These are phyloP conservation scores for Phodopus roborovskii DNA, from an alignment of 2,113 vertebrate genomes.

Conservation along the genomic window DNA sequence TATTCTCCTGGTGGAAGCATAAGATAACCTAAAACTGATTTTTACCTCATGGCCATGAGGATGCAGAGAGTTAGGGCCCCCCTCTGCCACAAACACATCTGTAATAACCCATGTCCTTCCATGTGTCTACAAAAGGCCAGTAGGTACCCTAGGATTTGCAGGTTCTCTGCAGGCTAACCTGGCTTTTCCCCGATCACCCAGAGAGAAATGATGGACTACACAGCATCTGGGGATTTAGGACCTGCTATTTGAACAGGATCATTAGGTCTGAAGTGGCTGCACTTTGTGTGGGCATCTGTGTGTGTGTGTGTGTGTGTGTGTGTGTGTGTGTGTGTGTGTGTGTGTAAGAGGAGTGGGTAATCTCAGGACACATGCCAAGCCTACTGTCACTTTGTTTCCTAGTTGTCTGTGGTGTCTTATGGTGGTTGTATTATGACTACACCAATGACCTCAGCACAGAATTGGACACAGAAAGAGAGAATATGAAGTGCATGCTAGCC, in stretches of 20 bases:
- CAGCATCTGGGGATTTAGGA: neutral
- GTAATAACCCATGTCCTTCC: neutral
- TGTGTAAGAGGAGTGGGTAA: fast-evolving
- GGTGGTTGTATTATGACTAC: constrained; percentile 90
- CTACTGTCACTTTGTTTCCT: constrained; percentile 55
- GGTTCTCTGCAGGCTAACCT: no score
- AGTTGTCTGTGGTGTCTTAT: constrained; percentile 89
- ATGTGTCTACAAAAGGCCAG: neutral
- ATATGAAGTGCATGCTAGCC: constrained; percentile 86
- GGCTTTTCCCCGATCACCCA: neutral
- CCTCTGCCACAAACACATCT: neutral
- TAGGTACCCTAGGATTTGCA: fast-evolving
- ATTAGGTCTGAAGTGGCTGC: neutral
- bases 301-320: neutral
- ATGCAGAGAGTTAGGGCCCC: neutral
- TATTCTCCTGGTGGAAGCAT: neutral
- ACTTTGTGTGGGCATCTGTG: neutral
- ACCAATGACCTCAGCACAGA: constrained; percentile 83
- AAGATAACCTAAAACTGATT: neutral
- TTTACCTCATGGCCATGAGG: neutral
- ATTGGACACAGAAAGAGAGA: constrained; percentile 88
- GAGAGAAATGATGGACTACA: neutral
- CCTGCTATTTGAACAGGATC: neutral
- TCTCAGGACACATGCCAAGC: neutral
- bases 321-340: no score